Conservation (phyloP, 2,888 invertebrate genomes). For the Pocota personata region DNA sequence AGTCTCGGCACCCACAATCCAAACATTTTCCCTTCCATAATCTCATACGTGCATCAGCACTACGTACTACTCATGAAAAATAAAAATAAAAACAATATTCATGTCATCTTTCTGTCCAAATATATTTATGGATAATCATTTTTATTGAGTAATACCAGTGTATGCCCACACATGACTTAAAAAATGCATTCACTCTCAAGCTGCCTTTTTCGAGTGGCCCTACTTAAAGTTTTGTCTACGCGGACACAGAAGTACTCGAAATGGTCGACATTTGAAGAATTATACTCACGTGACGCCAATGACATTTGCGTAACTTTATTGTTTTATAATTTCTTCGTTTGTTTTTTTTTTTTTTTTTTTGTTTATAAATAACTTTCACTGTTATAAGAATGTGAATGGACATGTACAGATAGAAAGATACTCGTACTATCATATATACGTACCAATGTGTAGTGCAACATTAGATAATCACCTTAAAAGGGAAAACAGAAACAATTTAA, state of each 20-base stretch:
- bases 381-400: neutral
- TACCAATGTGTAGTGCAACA: neutral
- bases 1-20: neutral
- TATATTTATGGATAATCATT: neutral
- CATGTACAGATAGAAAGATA: neutral
- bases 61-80: neutral
- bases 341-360: slow-evolving; percentile 5
- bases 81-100: slow-evolving; percentile 18
- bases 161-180: neutral
- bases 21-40: neutral
- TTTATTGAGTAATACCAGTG: slow-evolving; percentile 20
- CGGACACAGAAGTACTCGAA: neutral
- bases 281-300: slow-evolving; percentile 39
- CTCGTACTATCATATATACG: too few relatives aligned
- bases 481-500: slow-evolving; percentile 7
- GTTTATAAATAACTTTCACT: slow-evolving; percentile 47
- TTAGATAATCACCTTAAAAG: slow-evolving; percentile 41
- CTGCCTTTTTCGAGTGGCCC: neutral
- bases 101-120: slow-evolving; percentile 6
- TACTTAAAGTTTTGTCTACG: neutral
- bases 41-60: neutral
- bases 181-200: slow-evolving; percentile 9
- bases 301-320: slow-evolving; percentile 51
- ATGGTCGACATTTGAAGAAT: neutral
- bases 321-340: slow-evolving; percentile 37